phyloP scores from a whole-genome alignment of 2,888 invertebrate species.

The Steinernema scapterisci region DNA sequence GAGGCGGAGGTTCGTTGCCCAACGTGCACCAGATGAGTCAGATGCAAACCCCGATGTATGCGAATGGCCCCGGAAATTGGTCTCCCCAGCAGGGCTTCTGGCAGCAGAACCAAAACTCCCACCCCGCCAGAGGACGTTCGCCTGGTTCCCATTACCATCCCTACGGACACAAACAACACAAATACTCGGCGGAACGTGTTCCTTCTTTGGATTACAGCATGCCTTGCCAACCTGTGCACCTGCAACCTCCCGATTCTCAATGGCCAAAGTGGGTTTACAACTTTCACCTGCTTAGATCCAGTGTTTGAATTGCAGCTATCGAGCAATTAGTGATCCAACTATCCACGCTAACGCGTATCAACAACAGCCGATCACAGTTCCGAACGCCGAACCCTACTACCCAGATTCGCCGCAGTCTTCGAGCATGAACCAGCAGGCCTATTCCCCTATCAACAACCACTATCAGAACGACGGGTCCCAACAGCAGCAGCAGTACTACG shows the following conservation, averaged over 20 bases:
- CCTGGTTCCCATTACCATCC: slow-evolving; percentile 49
- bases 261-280: slow-evolving; percentile 44
- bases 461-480: slow-evolving; percentile 26
- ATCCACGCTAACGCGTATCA: slow-evolving; percentile 55
- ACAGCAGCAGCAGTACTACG: neutral
- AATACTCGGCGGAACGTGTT: slow-evolving; percentile 47
- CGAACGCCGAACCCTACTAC: slow-evolving; percentile 32
- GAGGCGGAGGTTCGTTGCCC: slow-evolving; percentile 61
- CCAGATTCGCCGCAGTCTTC: slow-evolving; percentile 36
- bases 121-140: slow-evolving; percentile 37
- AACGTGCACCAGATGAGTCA: slow-evolving; percentile 58
- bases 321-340: slow-evolving; percentile 63
- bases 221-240: slow-evolving; percentile 35
- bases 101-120: neutral
- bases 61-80: neutral
- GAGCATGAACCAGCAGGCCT: slow-evolving; percentile 1
- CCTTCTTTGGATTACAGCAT: slow-evolving; percentile 38
- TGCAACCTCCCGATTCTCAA: slow-evolving; percentile 46
- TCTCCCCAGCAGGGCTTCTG: slow-evolving; percentile 9
- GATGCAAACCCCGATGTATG: slow-evolving; percentile 43
- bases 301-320: slow-evolving; percentile 21
- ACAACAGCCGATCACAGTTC: neutral
- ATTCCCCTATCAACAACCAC: slow-evolving; percentile 9
- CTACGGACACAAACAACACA: slow-evolving; percentile 41
- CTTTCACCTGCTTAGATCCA: neutral